Base-by-base conservation (phyloP, 2,888 invertebrate species). In the Clivina fossor region DNA sequence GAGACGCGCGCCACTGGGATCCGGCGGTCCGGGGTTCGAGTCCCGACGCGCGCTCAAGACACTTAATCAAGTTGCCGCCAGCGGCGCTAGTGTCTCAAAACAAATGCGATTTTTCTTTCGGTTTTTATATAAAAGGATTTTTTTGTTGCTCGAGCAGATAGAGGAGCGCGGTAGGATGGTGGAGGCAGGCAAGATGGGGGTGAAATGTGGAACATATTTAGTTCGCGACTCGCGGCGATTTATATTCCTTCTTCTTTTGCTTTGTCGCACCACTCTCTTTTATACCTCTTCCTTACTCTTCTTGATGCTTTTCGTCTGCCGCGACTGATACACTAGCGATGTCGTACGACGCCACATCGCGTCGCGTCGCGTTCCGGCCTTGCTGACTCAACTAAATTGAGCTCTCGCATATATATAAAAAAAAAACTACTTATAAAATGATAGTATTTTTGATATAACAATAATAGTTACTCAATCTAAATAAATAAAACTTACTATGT, bases 31-130 rank as follows among this genome's bases (percentile, higher is more conserved):
- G 16, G 38, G n/a, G 38, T n/a, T n/a, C n/a, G n/a, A n/a, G n/a
- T n/a, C n/a, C n/a, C n/a, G n/a, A n/a, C n/a, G n/a, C 43, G 28
- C 40, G 16, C 40, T 22, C 19, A 66, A 68, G 65, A 63, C 69
- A 68, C 69, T 70, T 70, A 70, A 70, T 70, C 70, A 70, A 69
- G 54, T 54, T 49, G 53, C 49, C 67, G 65, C 68, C 64, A 66
- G 65, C 64, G 40, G 44, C 20, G 54, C 46, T 9, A 62, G 65
- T 68, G 68, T 68, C 68, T 69, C 69, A 70, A 70, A 71, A 71
- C 71, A 71, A 71, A 71, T 68, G 68, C 69, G 69, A 69, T 71
- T 71, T 70, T 71, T 71, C 70, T 69, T 66, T 65, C 58, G 59
- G 62, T 63, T 62, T 63, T 64, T 65, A 65, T 60, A 66, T 64